Conservation (phyloP, 2,113 vertebrate species). For the Spermophilus dauricus region DNA sequence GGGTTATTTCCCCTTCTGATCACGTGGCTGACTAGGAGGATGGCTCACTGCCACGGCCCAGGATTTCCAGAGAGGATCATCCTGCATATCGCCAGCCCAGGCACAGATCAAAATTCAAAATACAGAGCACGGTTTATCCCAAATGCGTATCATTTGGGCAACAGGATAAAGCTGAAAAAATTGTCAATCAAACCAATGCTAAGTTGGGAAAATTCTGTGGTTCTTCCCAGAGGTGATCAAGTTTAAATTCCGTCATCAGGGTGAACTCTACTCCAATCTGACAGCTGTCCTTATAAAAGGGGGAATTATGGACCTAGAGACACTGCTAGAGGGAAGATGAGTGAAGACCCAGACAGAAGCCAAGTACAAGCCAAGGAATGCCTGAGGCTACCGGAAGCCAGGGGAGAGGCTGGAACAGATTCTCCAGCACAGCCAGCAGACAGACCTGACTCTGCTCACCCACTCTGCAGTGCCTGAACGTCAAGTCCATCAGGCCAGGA, state of each 20-base stretch:
- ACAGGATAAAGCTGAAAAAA: not conserved
- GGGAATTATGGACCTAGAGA: not conserved
- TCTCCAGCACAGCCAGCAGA: not conserved
- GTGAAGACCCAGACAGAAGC: not conserved
- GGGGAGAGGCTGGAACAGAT: not conserved
- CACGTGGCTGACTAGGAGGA: not conserved
- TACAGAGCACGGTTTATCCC: not conserved
- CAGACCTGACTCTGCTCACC: not conserved
- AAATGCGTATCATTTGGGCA: not conserved
- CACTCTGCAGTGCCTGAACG: rapidly evolving
- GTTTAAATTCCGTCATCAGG: not conserved
- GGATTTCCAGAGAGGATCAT: not conserved
- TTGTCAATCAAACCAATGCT: not conserved
- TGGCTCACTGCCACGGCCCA: not conserved
- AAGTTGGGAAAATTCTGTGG: not conserved
- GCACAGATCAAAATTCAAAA: not conserved
- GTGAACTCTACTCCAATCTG: not conserved
- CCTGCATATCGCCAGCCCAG: not conserved
- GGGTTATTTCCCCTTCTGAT: not conserved
- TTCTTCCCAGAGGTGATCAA: not conserved
- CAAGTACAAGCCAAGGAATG: not conserved
- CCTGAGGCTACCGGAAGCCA: no score
- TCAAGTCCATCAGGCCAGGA: not conserved
- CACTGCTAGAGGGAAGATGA: not conserved
- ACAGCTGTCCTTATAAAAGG: not conserved